Base-by-base conservation (phyloP, 2,797 vertebrate genomes). In the Parauchenoglanis ngamensis region DNA sequence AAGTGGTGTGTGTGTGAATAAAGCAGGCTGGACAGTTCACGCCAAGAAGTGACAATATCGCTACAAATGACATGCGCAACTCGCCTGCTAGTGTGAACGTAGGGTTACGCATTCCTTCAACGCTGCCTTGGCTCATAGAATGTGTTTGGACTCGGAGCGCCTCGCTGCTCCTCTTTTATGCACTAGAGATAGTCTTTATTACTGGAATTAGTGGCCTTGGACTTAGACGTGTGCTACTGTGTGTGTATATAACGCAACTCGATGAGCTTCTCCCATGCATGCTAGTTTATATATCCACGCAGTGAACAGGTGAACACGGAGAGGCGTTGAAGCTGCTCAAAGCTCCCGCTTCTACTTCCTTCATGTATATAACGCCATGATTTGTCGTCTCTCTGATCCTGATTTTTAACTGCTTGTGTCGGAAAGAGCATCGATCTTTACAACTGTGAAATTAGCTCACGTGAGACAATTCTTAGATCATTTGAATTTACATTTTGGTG, bases 181-280 rank as follows among this genome's bases (percentile, higher is more conserved):
- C 94, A 95, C 95, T 95, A 94, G 91, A 91, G 90, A 91, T 92
- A 90, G 90, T 94, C 92, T 91, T 87, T 89, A 92, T 89, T 94
- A 92, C 93, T 94, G 92, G 91, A 94, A 92, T 88, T 91, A 93
- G 95, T 94, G 94, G 94, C 95, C 95, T 96, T 95, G 90, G 87
- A 90, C 89, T 91, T 92, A 88, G 63, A 90, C 90, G 56, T 89
- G 86, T 91, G 87, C 86, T 89, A 87, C 84, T 87, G 78, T 63
- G 56, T 40, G 40, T 75, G 5, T 52, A 28, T 76, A 19, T 54
- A 86, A 85, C 28, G 31, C 79, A 54, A 79, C 84, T 85, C 84
- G 87, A 85, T 89, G 78, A 89, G 89, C 87, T 85, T 13, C 88
- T 70, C 86, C 90, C 91, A 85, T 84, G 52, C 35, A 46, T 61